Evolutionary conservation across 2,888 invertebrate genomes (phyloP).

Genomic region (Himalopsyche kuldschensis): DNA sequence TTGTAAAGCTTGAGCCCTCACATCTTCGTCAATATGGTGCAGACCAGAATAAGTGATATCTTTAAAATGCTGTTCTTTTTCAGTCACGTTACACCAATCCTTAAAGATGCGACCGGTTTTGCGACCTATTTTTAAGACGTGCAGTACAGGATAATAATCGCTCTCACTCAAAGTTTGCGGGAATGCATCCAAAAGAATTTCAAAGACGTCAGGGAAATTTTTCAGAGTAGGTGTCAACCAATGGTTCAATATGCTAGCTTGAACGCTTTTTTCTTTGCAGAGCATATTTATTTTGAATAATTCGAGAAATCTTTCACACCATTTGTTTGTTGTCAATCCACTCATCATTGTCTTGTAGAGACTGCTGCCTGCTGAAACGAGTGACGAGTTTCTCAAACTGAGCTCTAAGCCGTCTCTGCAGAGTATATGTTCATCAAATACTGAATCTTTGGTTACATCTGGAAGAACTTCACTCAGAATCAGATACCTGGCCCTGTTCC

Average conservation of each 20-base stretch:
- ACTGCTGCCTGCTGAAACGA: slow-evolving; percentile 63
- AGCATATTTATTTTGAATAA: slow-evolving; percentile 46
- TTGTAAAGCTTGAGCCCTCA: slow-evolving; percentile 55
- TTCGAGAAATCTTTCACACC: slow-evolving; percentile 52
- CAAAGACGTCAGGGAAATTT: slow-evolving; percentile 48
- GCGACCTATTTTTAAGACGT: slow-evolving; percentile 50
- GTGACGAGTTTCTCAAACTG: slow-evolving; percentile 56
- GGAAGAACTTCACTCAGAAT: slow-evolving; percentile 59
- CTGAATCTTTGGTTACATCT: slow-evolving; percentile 37
- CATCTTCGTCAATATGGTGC: slow-evolving; percentile 47
- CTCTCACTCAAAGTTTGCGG: slow-evolving; percentile 42
- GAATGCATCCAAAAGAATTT: slow-evolving; percentile 43
- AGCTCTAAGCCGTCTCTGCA: slow-evolving; percentile 50
- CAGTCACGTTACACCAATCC: slow-evolving; percentile 41
- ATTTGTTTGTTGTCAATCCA: slow-evolving; percentile 49
- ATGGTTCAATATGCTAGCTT: slow-evolving; percentile 56
- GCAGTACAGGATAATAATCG: slow-evolving; percentile 47
- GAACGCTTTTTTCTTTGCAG: slow-evolving; percentile 46
- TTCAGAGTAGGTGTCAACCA: slow-evolving; percentile 57
- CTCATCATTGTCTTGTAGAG: slow-evolving; percentile 59
- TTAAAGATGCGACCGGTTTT: slow-evolving; percentile 48
- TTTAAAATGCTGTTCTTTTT: slow-evolving; percentile 24
- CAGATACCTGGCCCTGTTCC: slow-evolving; percentile 63
- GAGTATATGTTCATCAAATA: slow-evolving; percentile 20
- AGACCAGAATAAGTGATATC: slow-evolving; percentile 42